These are phyloP conservation scores for Drosophila prosaltans DNA, from an alignment of 1,140 invertebrate genomes.

Conservation along the genomic window DNA sequence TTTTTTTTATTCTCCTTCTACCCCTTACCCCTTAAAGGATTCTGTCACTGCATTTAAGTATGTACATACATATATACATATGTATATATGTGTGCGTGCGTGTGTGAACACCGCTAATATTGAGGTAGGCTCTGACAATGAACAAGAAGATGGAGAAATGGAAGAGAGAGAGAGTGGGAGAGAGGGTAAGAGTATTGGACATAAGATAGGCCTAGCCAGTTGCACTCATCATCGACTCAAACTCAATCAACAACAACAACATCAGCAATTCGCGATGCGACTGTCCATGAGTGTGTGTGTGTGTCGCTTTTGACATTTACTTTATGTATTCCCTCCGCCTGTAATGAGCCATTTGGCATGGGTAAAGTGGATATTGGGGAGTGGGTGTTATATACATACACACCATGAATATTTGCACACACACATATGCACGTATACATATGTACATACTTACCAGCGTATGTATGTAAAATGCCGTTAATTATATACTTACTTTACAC, in stretches of 20 bases:
- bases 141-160: background rate
- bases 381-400: slow-evolving; percentile 51
- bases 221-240: slow-evolving; percentile 77
- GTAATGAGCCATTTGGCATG: slow-evolving; percentile 58
- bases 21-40: background rate
- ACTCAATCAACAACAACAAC: slow-evolving; percentile 68
- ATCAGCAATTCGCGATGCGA: slow-evolving; percentile 38
- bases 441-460: slow-evolving; percentile 25
- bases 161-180: background rate
- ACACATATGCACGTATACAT: slow-evolving; percentile 25
- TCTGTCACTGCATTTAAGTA: background rate
- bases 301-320: slow-evolving; percentile 77
- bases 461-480: slow-evolving; percentile 67
- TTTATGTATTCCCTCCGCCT: slow-evolving; percentile 71
- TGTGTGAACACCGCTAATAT: slow-evolving; percentile 60
- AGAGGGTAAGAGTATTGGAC: background rate
- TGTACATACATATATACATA: background rate
- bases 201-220: slow-evolving; percentile 47
- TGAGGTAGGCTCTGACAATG: slow-evolving; percentile 66
- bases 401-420: slow-evolving; percentile 34
- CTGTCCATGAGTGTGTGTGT: slow-evolving; percentile 24
- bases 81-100: slow-evolving; percentile 21
- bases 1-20: background rate
- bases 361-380: slow-evolving; percentile 5
- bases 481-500: slow-evolving; percentile 79